A percentile compares a stretch with the other conserved stretches of the same genome.
Evolutionary conservation across 2,113 vertebrate species (phyloP).

Genomic region (Paramisgurnus dabryanus): DNA sequence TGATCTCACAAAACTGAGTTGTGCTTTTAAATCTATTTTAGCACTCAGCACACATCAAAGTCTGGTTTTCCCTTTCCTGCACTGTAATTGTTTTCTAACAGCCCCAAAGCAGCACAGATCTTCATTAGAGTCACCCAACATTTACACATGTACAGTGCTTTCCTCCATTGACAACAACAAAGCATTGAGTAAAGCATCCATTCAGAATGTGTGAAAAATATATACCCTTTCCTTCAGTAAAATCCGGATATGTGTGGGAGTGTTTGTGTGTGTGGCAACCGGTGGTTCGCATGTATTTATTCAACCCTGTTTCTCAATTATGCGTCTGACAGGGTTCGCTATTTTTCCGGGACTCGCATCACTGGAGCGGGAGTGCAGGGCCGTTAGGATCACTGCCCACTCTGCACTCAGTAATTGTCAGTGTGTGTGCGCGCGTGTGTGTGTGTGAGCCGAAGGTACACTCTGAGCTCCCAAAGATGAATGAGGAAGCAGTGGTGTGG

Average conservation of each 20-base stretch:
- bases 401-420: constrained; percentile 33
- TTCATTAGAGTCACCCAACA: not conserved
- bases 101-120: not conserved
- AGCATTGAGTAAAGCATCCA: not conserved
- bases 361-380: constrained; percentile 41
- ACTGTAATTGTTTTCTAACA: constrained; percentile 23
- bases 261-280: not conserved
- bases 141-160: not conserved
- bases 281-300: constrained; percentile 42
- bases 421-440: constrained; percentile 15
- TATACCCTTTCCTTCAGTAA: not conserved
- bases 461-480: constrained; percentile 38
- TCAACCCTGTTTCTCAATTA: constrained; percentile 44
- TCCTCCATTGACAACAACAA: not conserved
- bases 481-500: constrained; percentile 34
- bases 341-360: constrained; percentile 42
- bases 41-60: not conserved
- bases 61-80: not conserved
- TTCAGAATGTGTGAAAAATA: constrained; percentile 5
- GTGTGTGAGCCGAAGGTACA: constrained; percentile 34
- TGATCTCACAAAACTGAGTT: not conserved
- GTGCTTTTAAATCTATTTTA: not conserved
- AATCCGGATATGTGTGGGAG: not conserved
- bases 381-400: constrained; percentile 42
- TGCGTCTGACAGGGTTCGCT: constrained; percentile 5